Evolutionary conservation across 2,888 invertebrate genomes (phyloP), one percentile per base, ranked within the genome.

Genomic region (Periphyllus acericola): DNA sequence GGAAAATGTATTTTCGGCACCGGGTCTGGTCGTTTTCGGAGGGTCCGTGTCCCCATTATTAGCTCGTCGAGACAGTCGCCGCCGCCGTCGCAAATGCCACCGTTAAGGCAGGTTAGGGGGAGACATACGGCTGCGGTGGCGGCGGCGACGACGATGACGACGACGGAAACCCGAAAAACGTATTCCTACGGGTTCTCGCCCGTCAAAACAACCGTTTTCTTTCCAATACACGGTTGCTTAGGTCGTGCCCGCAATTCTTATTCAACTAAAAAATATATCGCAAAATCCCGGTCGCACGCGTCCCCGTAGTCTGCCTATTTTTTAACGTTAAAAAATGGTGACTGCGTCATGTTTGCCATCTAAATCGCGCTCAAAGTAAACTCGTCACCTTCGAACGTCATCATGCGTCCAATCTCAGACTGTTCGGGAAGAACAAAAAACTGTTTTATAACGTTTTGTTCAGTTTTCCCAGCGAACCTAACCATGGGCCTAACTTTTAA

Each of bases 81-180:
- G 19, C 66, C 76, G 11, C 21, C 79, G 8, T n/a, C 82, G 68
- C n/a, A 21, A n/a, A n/a, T n/a, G n/a, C n/a, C n/a, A n/a, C n/a
- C 75, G 85, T 86, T 86, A 86, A 86, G 86, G 86, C 86, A 86
- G 86, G 86, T 86, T 86, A 86, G 79, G 86, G 86, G 85, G 72
- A 86, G 60, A 21, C 60, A 60, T 21, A 60, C 60, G 40, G 74
- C 25, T n/a, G 78, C 21, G 5, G 55, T 68, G 34, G 34, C 52
- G 36, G 6, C 71, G 68, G 11, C 46, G 19, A 21, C 66, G 19
- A n/a, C n/a, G n/a, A n/a, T n/a, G n/a, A n/a, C n/a, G n/a, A n/a
- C 46, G 19, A 21, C 66, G 19, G 46, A 32, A 5, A 34, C 74
- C 72, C 72, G 52, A 74, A 74, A 83, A 85, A 79, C 36, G 32